These are phyloP conservation scores for Artibeus lituratus DNA, from an alignment of 2,797 vertebrate species.

Conservation along the genomic window DNA sequence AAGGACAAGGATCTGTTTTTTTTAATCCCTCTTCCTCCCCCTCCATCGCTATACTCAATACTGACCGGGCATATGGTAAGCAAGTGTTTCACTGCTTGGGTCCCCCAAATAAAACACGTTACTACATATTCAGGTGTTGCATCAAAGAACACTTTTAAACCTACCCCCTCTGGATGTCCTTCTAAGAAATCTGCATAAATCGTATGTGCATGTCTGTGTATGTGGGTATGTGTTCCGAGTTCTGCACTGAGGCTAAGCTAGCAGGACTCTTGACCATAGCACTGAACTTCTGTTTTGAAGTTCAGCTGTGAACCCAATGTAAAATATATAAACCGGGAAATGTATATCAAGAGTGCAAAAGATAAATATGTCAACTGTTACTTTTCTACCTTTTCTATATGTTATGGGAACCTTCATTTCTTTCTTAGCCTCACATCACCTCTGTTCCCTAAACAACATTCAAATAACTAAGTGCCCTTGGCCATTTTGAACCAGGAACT, in stretches of 20 bases:
- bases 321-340: neutral
- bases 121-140: neutral
- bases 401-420: neutral
- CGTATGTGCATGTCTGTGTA: neutral
- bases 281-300: slow-evolving; percentile 17
- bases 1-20: neutral
- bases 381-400: neutral
- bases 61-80: neutral
- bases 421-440: neutral
- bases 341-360: neutral
- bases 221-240: neutral
- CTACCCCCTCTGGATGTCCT: neutral
- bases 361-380: neutral
- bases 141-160: slow-evolving; percentile 23
- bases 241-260: neutral
- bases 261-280: neutral
- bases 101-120: neutral
- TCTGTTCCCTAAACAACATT: neutral
- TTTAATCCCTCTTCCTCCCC: neutral
- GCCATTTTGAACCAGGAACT: neutral
- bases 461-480: neutral
- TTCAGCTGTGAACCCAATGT: neutral
- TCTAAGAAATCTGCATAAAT: neutral
- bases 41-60: neutral
- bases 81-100: neutral